Percentiles rank a stretch among this genome's conserved stretches.
These are phyloP conservation scores for Sesamia inferens DNA, from an alignment of 2,888 invertebrate genomes.

Conservation along the genomic window DNA sequence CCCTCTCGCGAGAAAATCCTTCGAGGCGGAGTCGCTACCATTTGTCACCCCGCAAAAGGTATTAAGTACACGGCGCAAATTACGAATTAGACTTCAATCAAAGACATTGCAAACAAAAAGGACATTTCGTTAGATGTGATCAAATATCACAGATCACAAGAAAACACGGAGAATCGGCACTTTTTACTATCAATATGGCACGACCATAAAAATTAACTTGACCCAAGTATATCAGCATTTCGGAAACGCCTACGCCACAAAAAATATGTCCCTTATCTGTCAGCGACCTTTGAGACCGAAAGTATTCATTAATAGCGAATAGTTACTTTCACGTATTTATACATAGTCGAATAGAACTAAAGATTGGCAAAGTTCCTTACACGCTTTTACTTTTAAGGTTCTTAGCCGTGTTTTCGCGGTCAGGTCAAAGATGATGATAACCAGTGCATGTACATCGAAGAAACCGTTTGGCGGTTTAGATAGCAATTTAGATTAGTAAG, in stretches of 20 bases:
- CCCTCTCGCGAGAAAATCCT: conserved; percentile 24
- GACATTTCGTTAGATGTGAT: conserved; percentile 4
- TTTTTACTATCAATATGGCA: background rate
- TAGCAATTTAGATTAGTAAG: background rate
- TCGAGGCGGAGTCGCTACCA: conserved; percentile 14
- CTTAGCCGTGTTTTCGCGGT: background rate
- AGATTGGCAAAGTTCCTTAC: background rate
- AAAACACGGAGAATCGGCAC: background rate
- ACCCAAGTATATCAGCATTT: conserved; percentile 19
- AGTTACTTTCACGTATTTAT: background rate
- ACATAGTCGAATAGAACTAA: background rate
- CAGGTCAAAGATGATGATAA: conserved; percentile 15
- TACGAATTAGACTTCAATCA: conserved; percentile 10
- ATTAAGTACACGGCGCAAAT: conserved; percentile 24
- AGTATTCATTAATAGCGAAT: conserved; percentile 23
- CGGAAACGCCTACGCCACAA: conserved; percentile 25
- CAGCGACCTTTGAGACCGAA: conserved; percentile 21
- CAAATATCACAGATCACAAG: background rate
- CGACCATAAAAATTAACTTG: background rate
- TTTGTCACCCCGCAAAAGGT: conserved; percentile 19
- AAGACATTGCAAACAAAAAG: conserved; percentile 8
- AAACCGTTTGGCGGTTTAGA: background rate
- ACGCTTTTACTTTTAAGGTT: background rate
- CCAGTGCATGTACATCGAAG: background rate
- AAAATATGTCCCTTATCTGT: conserved; percentile 21